Evolutionary conservation across 2,797 vertebrate genomes (phyloP).

Genomic region (Bradypodion pumilum): DNA sequence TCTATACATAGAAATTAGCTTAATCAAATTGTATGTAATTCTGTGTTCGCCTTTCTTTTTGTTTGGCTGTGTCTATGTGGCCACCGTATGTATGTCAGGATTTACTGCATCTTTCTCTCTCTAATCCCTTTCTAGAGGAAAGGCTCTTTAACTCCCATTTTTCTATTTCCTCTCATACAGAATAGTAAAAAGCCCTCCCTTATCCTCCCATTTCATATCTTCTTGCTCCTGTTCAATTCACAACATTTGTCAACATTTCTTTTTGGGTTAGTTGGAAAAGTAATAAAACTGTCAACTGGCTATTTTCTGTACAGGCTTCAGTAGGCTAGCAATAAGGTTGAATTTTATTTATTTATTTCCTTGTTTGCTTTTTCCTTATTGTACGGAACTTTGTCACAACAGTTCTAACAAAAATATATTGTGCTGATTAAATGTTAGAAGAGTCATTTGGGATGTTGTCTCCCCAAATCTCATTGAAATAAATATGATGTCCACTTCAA

Average conservation of each 20-base stretch:
- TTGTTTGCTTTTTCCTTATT: background rate
- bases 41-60: background rate
- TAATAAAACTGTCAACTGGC: conserved; percentile 21
- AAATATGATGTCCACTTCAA: background rate
- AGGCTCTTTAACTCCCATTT: background rate
- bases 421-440: background rate
- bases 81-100: background rate
- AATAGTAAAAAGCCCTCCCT: background rate
- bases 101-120: background rate
- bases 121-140: background rate
- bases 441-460: background rate
- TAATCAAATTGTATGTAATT: background rate
- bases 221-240: background rate
- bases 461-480: conserved; percentile 3
- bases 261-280: conserved; percentile 3
- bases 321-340: background rate
- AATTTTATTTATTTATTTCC: background rate
- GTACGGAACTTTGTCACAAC: background rate
- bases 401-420: background rate
- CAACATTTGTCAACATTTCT: background rate
- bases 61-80: background rate
- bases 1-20: background rate
- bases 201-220: background rate
- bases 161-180: background rate
- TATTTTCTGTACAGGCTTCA: background rate